Percentiles rank a stretch among this genome's conserved stretches.
These are phyloP conservation scores for Cryptotermes secundus DNA, from an alignment of 1,140 invertebrate genomes.

Conservation along the genomic window DNA sequence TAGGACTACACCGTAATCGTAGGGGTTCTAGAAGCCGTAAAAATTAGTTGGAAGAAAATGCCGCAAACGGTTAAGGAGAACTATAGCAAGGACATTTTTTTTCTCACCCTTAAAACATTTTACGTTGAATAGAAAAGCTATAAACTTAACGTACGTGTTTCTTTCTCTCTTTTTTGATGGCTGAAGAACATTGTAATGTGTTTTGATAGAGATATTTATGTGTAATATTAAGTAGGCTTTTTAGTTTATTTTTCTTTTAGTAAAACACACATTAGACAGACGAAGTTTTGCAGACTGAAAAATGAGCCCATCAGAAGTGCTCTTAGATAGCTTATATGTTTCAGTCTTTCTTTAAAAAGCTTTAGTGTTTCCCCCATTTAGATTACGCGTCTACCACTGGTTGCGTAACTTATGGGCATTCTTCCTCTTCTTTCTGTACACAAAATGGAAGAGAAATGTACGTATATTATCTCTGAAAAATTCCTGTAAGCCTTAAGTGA, in stretches of 20 bases:
- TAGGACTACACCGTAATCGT: background rate
- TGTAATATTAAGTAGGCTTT: background rate
- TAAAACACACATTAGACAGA: background rate
- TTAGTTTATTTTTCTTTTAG: background rate
- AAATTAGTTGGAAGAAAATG: constrained; percentile 3
- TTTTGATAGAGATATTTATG: background rate
- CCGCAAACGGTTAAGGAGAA: background rate
- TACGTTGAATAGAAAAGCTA: background rate
- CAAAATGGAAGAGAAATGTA: background rate
- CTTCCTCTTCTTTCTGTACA: background rate
- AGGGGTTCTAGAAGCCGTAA: background rate
- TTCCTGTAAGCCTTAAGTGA: background rate
- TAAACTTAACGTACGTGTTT: background rate
- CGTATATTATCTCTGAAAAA: background rate
- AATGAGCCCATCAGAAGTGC: background rate
- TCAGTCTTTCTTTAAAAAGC: background rate
- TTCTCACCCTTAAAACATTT: background rate
- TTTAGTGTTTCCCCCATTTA: background rate
- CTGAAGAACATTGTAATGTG: background rate
- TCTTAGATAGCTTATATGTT: background rate
- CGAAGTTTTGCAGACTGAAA: background rate
- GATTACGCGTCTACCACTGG: background rate
- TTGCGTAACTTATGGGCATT: background rate
- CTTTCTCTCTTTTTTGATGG: background rate
- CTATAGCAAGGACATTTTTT: background rate